A percentile compares a stretch with the other conserved stretches of the same genome.
Conservation (phyloP, 2,797 vertebrate species). For the Rhabdomys pumilio region DNA sequence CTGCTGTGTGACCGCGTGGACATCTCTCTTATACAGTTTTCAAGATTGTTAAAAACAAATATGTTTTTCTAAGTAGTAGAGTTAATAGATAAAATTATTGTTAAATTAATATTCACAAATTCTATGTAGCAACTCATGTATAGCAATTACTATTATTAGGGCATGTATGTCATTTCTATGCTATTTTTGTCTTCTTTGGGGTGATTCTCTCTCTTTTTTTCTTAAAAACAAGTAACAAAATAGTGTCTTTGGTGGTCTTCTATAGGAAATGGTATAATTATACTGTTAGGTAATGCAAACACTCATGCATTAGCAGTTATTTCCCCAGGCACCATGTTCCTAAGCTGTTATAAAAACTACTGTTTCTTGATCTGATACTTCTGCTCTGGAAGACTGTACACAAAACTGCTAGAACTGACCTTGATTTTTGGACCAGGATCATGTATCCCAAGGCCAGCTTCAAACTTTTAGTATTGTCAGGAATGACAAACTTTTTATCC, state of each 20-base stretch:
- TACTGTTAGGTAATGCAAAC: neutral
- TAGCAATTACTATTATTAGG: neutral
- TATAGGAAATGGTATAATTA: neutral
- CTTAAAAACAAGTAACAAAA: neutral
- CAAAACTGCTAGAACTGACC: neutral
- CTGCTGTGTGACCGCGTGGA: neutral
- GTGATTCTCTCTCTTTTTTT: neutral
- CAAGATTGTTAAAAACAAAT: conserved; percentile 54
- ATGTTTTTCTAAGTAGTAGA: conserved; percentile 50
- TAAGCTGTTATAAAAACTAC: conserved; percentile 26
- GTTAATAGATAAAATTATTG: conserved; percentile 34
- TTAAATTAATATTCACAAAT: neutral
- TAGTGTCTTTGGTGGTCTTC: neutral
- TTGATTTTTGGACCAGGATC: neutral
- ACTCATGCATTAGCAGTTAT: neutral
- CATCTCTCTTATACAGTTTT: neutral
- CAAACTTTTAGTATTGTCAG: neutral
- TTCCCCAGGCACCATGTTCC: neutral
- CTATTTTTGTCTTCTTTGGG: neutral
- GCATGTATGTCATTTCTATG: neutral
- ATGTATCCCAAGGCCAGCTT: neutral
- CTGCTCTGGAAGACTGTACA: neutral
- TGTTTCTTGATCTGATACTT: neutral
- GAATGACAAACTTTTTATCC: neutral
- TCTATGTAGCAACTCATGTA: neutral